Conservation (phyloP, 1,140 invertebrate species). For the Steinernema khuongi region DNA sequence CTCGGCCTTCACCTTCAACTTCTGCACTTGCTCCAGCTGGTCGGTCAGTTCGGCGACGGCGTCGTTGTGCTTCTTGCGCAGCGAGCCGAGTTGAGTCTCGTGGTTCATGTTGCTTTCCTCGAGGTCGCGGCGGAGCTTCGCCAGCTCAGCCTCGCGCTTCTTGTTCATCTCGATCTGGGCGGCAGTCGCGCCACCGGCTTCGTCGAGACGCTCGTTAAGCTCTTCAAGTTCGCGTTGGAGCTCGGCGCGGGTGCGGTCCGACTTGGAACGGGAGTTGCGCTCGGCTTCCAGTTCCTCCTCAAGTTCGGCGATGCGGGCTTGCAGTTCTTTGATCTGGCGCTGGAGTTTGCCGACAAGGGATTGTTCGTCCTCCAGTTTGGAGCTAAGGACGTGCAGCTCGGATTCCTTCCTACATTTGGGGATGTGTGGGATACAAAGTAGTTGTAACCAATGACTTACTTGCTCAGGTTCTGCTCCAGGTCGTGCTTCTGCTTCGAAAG, state of each 20-base stretch:
- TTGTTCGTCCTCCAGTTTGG: conserved; percentile 93
- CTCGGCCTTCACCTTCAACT: conserved; percentile 91
- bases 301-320: conserved; percentile 71
- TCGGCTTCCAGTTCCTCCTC: conserved; percentile 97
- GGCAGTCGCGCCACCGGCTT: conserved; percentile 84
- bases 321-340: conserved; percentile 98
- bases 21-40: conserved; percentile 98
- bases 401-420: conserved; percentile 46
- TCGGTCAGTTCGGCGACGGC: conserved; percentile 95
- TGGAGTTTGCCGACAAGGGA: conserved; percentile 86
- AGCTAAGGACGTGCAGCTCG: conserved; percentile 48
- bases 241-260: conserved; percentile 93
- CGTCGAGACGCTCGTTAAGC: conserved; percentile 71
- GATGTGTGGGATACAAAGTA: background rate
- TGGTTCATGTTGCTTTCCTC: conserved; percentile 97
- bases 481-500: conserved; percentile 58
- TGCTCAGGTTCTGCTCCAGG: conserved; percentile 54
- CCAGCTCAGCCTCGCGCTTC: conserved; percentile 95
- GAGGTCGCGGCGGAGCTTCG: conserved; percentile 92
- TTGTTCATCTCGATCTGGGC: conserved; percentile 99
- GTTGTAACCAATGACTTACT: conserved; percentile 24
- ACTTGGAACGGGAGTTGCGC: conserved; percentile 88
- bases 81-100: conserved; percentile 83
- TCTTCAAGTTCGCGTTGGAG: conserved; percentile 92
- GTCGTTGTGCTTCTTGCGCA: conserved; percentile 99